A percentile compares a stretch with the other conserved stretches of the same genome.
Conservation (phyloP, 2,888 invertebrate species). For the Ecdyonurus torrentis region DNA sequence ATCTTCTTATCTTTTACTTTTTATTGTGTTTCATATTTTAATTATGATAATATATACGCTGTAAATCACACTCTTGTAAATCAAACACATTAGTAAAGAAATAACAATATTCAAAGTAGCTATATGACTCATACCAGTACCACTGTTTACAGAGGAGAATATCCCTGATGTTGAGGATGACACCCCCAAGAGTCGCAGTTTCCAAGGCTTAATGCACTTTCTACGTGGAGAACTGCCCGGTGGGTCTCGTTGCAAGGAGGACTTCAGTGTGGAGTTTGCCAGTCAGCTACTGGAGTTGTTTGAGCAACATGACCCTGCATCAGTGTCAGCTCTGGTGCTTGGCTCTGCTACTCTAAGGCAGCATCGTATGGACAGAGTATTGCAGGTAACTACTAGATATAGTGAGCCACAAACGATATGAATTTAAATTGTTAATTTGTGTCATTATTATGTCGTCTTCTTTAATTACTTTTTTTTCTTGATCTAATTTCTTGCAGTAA, state of each 20-base stretch:
- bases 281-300: constrained; percentile 24
- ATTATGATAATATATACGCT: too few species aligned
- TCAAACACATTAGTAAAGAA: too few species aligned
- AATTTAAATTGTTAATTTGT: too few species aligned
- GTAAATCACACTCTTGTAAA: too few species aligned
- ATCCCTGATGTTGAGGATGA: background rate
- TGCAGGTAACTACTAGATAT: constrained; percentile 28
- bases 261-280: constrained; percentile 8
- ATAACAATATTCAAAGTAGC: background rate
- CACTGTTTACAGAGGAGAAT: background rate
- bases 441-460: too few species aligned
- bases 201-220: background rate
- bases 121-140: background rate
- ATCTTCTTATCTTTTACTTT: too few species aligned
- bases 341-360: constrained; percentile 34
- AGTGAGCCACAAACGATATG: too few species aligned
- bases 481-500: too few species aligned
- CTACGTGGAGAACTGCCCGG: background rate
- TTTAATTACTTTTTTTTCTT: too few species aligned
- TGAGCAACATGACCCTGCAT: constrained; percentile 26
- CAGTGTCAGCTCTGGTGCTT: constrained; percentile 32
- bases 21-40: too few species aligned
- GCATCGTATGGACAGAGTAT: constrained; percentile 36
- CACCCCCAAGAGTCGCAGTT: background rate
- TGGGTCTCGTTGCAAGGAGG: background rate